A percentile compares a stretch with the other conserved stretches of the same genome.
These are phyloP conservation scores for Axinella damicornis DNA, from an alignment of 37 sponge, comb jelly and placozoan species.

Conservation along the genomic window DNA sequence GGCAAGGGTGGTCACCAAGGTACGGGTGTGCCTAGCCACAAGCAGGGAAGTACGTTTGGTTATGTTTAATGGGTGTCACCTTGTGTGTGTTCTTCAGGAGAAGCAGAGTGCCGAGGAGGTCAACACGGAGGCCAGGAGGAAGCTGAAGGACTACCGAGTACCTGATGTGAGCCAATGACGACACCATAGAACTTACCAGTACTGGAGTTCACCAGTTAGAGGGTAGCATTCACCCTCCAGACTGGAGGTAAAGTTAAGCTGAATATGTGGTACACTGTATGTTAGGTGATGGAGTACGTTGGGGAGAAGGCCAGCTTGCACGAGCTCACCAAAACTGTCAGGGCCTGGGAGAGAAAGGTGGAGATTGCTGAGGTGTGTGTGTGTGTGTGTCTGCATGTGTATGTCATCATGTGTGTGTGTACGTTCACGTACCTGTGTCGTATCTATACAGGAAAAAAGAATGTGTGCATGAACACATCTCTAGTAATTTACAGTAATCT, in stretches of 20 bases:
- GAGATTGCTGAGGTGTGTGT: slow-evolving; percentile 91
- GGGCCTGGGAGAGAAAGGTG: slow-evolving; percentile 95
- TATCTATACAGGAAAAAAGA: no score
- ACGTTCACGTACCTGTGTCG: no score
- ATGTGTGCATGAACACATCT: no score
- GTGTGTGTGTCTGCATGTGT: no score
- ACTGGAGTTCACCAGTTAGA: no score
- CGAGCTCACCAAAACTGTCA: slow-evolving; percentile 84
- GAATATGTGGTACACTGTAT: not conserved
- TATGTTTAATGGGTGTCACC: not conserved
- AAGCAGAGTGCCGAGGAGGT: slow-evolving; percentile 80
- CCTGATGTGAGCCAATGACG: slow-evolving; percentile 91
- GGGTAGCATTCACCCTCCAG: slow-evolving; percentile 3
- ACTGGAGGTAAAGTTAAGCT: not conserved
- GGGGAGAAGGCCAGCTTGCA: slow-evolving; percentile 84
- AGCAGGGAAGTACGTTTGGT: not conserved
- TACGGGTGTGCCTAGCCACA: slow-evolving; percentile 24
- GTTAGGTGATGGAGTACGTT: slow-evolving; percentile 96
- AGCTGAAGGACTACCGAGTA: slow-evolving; percentile 90
- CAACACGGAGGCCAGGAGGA: slow-evolving; percentile 71
- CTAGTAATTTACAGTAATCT: no score
- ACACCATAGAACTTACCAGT: no score
- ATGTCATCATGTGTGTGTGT: no score
- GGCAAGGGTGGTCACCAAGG: slow-evolving; percentile 50
- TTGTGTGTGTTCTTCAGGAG: slow-evolving; percentile 78